These are phyloP conservation scores for Sterna hirundo DNA, from an alignment of 2,113 vertebrate species.

Conservation along the genomic window DNA sequence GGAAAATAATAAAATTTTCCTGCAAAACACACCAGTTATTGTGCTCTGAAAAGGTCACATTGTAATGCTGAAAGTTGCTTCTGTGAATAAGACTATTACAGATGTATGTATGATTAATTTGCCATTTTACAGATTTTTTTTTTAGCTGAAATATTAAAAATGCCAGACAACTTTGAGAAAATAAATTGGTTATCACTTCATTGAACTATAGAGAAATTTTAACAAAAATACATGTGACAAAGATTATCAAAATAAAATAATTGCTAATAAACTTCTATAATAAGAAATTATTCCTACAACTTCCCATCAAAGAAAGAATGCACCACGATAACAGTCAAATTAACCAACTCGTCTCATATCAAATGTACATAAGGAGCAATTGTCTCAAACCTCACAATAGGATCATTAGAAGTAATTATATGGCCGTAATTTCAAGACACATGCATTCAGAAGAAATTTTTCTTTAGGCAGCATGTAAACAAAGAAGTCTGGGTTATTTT, in stretches of 20 bases:
- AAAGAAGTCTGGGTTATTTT: neutral
- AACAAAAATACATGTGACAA: neutral
- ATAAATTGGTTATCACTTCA: neutral
- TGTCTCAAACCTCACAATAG: neutral
- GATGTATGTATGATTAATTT: neutral
- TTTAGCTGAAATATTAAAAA: neutral
- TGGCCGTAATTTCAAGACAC: neutral
- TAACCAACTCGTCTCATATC: neutral
- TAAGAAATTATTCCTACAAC: neutral
- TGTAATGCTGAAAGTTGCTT: neutral
- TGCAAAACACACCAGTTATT: neutral
- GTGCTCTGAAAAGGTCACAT: neutral
- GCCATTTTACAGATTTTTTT: neutral
- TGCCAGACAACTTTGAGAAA: neutral
- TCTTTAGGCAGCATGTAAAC: neutral
- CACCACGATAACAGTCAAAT: neutral
- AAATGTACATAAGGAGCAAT: fast-evolving
- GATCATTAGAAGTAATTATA: neutral
- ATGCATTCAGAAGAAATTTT: neutral
- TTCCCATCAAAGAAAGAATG: neutral
- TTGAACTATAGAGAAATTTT: neutral
- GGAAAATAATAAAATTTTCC: neutral
- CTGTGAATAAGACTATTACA: neutral
- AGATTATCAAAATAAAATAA: neutral
- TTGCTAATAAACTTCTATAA: neutral